Evolutionary conservation across 2,797 vertebrate species (phyloP).

Genomic region (Hydrocynus forskahlii): DNA sequence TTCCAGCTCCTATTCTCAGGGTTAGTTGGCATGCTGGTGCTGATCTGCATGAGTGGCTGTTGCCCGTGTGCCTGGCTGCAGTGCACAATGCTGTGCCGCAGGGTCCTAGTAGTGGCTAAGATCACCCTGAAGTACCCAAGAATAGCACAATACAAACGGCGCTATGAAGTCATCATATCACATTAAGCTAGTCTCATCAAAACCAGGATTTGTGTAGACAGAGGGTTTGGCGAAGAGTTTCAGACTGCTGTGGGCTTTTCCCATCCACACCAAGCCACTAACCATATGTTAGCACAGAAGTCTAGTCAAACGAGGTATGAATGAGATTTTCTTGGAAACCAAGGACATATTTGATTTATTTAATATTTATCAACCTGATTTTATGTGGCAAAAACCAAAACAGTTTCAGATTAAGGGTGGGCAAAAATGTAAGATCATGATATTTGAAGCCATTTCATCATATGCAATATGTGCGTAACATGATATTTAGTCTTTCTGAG

Average conservation of each 20-base stretch:
- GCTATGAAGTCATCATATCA: not conserved
- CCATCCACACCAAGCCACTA: not conserved
- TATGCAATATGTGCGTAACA: not conserved
- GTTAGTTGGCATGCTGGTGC: constrained; percentile 43
- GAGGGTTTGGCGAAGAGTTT: not conserved
- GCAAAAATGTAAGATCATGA: not conserved
- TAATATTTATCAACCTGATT: not conserved
- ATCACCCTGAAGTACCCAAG: not conserved
- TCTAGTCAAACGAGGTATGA: not conserved
- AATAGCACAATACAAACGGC: not conserved
- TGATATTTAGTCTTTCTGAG: too few relatives aligned
- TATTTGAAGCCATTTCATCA: not conserved
- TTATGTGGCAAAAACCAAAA: not conserved
- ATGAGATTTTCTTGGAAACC: not conserved
- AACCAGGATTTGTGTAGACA: not conserved
- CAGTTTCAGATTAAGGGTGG: not conserved
- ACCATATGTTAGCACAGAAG: not conserved
- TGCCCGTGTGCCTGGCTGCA: constrained; percentile 26
- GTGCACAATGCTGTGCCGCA: constrained; percentile 23
- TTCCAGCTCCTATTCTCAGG: not conserved
- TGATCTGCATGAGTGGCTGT: constrained; percentile 50
- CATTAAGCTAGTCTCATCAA: not conserved
- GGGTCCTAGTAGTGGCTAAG: constrained; percentile 32
- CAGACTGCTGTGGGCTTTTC: not conserved
- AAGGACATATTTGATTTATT: not conserved